Conservation (phyloP, 2,888 invertebrate species). For the Calameuta pallipes region DNA sequence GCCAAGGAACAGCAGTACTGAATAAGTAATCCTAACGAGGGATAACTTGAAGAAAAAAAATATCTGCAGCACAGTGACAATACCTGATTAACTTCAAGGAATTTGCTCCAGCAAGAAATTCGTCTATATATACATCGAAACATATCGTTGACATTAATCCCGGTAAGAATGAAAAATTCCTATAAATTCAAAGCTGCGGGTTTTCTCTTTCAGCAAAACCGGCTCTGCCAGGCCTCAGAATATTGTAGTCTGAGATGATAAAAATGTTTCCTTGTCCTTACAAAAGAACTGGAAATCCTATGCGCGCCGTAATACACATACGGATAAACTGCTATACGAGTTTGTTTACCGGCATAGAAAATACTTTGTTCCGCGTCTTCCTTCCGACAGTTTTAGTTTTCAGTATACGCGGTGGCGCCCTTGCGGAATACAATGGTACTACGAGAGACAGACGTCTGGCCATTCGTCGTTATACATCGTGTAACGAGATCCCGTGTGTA, state of each 20-base stretch:
- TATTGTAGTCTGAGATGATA: background rate
- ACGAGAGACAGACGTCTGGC: background rate
- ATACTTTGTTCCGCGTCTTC: background rate
- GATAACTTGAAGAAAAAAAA: no score
- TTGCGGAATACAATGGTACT: constrained; percentile 1
- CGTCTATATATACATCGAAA: no score
- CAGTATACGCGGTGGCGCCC: background rate
- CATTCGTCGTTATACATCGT: constrained; percentile 9
- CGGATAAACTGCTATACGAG: background rate
- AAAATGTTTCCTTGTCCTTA: background rate
- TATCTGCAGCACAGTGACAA: no score
- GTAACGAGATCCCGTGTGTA: constrained; percentile 12
- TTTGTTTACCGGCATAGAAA: background rate
- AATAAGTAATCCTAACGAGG: no score
- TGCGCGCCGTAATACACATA: background rate
- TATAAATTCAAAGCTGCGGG: background rate
- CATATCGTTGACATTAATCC: no score
- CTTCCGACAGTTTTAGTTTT: background rate
- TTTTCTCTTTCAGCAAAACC: background rate
- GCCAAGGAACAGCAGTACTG: background rate
- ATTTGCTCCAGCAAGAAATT: no score
- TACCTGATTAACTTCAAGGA: no score
- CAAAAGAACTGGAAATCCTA: background rate
- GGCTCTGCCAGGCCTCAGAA: background rate
- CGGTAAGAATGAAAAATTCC: background rate